A percentile compares a stretch with the other conserved stretches of the same genome.
These are phyloP conservation scores for Zaprionus davidi DNA, from an alignment of 1,140 invertebrate genomes.

Conservation along the genomic window DNA sequence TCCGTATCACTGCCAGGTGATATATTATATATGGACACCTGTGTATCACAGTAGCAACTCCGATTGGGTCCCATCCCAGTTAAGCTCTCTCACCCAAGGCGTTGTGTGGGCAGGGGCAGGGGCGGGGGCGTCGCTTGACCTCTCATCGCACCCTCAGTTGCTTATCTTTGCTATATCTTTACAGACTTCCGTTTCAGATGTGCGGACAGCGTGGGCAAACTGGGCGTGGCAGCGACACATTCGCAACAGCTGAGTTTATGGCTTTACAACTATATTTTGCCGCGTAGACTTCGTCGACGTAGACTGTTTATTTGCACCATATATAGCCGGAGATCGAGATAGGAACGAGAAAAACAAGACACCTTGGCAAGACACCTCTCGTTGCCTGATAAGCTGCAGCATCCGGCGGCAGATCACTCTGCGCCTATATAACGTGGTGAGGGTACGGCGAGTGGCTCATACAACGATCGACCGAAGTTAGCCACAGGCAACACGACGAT, in stretches of 20 bases:
- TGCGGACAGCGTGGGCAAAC: constrained; percentile 37
- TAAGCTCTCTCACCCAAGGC: neutral
- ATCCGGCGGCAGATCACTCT: constrained; percentile 28
- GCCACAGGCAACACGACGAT: constrained; percentile 71
- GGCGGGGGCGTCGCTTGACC: constrained; percentile 23
- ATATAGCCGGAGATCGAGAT: constrained; percentile 49
- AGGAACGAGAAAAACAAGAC: constrained; percentile 33
- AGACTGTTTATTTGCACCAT: constrained; percentile 64
- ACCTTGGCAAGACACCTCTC: constrained; percentile 1
- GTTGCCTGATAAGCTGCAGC: constrained; percentile 60
- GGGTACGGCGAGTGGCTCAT: constrained; percentile 53
- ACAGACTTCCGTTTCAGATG: constrained; percentile 79
- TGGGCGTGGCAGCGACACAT: constrained; percentile 26
- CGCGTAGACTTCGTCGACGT: constrained; percentile 41
- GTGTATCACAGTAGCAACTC: neutral
- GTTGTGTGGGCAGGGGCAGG: accelerated
- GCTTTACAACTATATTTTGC: constrained; percentile 79
- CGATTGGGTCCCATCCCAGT: constrained; percentile 14
- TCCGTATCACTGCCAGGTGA: neutral
- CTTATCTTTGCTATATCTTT: constrained; percentile 64
- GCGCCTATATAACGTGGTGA: constrained; percentile 60
- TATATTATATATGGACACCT: neutral
- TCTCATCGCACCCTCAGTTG: constrained; percentile 3
- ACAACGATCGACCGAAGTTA: constrained; percentile 81
- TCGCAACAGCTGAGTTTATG: constrained; percentile 55